Percentiles rank a stretch among this genome's conserved stretches.
These are phyloP conservation scores for Merops nubicus DNA, from an alignment of 2,113 vertebrate genomes.

Conservation along the genomic window DNA sequence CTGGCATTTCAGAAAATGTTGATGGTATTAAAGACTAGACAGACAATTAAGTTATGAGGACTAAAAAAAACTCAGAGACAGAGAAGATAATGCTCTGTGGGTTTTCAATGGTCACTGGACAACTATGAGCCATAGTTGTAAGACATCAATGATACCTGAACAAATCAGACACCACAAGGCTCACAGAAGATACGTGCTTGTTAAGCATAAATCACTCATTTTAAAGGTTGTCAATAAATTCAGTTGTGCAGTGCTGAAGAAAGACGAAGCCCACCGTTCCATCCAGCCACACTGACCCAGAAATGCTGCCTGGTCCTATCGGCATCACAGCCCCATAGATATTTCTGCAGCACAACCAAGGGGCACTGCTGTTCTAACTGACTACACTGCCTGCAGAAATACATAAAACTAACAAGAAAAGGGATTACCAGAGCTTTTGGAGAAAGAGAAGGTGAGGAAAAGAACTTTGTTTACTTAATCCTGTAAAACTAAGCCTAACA, in stretches of 20 bases:
- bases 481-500: neutral
- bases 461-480: neutral
- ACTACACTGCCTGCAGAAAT: neutral
- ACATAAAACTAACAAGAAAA: neutral
- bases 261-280: neutral
- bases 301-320: no score
- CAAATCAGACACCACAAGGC: neutral
- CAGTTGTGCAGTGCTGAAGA: neutral
- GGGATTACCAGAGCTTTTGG: neutral
- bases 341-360: neutral
- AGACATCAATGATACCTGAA: neutral
- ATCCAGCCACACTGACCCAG: accelerated
- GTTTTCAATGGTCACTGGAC: neutral
- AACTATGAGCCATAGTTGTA: neutral
- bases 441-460: neutral
- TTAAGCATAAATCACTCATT: neutral
- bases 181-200: neutral
- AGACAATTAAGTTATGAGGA: neutral
- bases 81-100: neutral
- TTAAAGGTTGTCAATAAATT: neutral
- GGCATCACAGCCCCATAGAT: neutral
- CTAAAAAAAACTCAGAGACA: neutral
- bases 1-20: neutral
- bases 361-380: neutral
- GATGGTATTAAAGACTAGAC: neutral